Percentiles rank a stretch among this genome's conserved stretches.
These are phyloP conservation scores for Hecatera dysodea DNA, from an alignment of 2,888 invertebrate species.

Conservation along the genomic window DNA sequence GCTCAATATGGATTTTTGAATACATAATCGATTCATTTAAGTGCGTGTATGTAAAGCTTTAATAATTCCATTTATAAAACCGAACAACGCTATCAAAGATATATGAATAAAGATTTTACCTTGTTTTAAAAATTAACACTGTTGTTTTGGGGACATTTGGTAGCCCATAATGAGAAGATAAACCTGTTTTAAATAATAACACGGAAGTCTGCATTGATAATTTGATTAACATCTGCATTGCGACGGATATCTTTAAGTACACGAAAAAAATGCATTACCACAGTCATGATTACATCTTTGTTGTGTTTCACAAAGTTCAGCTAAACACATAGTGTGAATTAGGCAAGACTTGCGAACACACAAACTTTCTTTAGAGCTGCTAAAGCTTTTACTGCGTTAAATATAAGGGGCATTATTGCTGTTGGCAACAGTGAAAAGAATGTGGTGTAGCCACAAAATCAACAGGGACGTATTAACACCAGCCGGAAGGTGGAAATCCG, in stretches of 20 bases:
- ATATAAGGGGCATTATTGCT: conserved; percentile 78
- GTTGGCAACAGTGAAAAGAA: conserved; percentile 70
- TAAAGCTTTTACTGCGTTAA: conserved; percentile 68
- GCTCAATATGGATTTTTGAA: conserved; percentile 81
- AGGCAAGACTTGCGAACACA: conserved; percentile 76
- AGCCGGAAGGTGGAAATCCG: conserved; percentile 83
- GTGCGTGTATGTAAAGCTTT: conserved; percentile 66
- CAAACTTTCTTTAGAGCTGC: conserved; percentile 57
- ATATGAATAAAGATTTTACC: conserved; percentile 40
- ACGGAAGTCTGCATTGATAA: conserved; percentile 86
- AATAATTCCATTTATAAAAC: conserved; percentile 66
- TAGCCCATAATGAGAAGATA: conserved; percentile 63
- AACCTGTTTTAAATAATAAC: conserved; percentile 85
- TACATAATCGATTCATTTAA: conserved; percentile 79
- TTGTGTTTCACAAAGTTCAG: conserved; percentile 89
- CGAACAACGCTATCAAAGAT: conserved; percentile 22
- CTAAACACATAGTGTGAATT: conserved; percentile 89
- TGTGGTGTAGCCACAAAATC: conserved; percentile 82
- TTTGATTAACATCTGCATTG: conserved; percentile 84
- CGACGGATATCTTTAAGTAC: conserved; percentile 82
- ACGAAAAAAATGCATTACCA: conserved; percentile 88
- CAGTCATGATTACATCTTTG: conserved; percentile 86
- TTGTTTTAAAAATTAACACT: conserved; percentile 48
- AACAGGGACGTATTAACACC: conserved; percentile 88
- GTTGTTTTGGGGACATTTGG: conserved; percentile 47